Conservation (phyloP, 2,888 invertebrate genomes). For the Perizoma flavofasciatum region DNA sequence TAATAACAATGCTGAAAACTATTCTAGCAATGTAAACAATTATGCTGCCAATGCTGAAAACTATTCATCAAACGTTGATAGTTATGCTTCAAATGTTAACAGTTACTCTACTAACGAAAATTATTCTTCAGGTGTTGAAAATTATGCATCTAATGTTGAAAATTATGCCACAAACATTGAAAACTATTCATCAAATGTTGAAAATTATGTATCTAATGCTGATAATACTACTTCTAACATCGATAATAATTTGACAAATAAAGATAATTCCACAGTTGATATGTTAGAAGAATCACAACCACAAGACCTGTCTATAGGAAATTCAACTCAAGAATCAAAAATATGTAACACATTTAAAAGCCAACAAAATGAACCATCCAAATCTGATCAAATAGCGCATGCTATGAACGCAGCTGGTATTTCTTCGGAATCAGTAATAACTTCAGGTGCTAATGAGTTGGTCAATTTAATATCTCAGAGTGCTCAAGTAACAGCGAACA, state of each 20-base stretch:
- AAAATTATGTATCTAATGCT: conserved; percentile 48
- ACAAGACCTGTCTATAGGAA: conserved; percentile 21
- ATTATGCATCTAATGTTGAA: conserved; percentile 23
- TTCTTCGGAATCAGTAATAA: conserved; percentile 53
- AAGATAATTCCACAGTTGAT: conserved; percentile 9
- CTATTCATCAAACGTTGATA: conserved; percentile 37
- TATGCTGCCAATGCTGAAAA: conserved; percentile 17
- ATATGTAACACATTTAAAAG: conserved; percentile 12
- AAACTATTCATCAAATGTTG: conserved; percentile 40
- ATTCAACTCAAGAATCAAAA: conserved; percentile 21
- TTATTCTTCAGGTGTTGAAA: conserved; percentile 27
- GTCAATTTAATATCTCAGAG: conserved; percentile 82
- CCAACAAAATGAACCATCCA: conserved; percentile 33
- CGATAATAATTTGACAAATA: conserved; percentile 9
- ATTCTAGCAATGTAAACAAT: conserved; percentile 24
- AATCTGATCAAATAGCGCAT: conserved; percentile 73
- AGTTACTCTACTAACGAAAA: conserved; percentile 43
- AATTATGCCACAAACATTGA: conserved; percentile 17
- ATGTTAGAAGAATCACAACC: conserved; percentile 20
- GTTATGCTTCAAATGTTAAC: conserved; percentile 32
- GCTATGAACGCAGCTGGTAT: conserved; percentile 79
- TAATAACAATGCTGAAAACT: conserved; percentile 30
- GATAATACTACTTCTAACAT: conserved; percentile 34
- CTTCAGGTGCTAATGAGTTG: conserved; percentile 64
- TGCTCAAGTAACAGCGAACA: conserved; percentile 57